Percentiles rank a stretch among this genome's conserved stretches.
Conservation (phyloP, 2,113 vertebrate species). For the Aythya baeri region DNA sequence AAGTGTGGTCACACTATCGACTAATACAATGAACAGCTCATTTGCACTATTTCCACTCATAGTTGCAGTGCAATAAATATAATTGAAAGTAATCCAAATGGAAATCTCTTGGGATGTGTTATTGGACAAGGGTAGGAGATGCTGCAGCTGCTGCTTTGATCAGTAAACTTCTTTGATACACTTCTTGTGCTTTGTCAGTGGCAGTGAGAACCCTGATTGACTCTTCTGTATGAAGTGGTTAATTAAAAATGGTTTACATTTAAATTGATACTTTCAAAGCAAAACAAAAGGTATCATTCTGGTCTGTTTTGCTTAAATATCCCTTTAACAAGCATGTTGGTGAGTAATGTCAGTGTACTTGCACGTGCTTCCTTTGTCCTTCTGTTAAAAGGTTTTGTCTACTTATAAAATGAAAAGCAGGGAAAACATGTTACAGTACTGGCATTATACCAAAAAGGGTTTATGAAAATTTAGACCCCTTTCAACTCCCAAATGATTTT, state of each 20-base stretch:
- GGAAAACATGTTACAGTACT: not conserved
- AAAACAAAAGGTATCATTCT: not conserved
- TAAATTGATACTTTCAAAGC: not conserved
- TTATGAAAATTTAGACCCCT: not conserved
- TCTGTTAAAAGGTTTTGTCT: conserved; percentile 15
- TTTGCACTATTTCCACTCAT: not conserved
- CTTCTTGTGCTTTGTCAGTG: not conserved
- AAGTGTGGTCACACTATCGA: not conserved
- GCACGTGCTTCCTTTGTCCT: conserved; percentile 30
- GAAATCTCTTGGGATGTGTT: not conserved
- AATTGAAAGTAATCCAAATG: conserved; percentile 17
- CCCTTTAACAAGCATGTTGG: not conserved
- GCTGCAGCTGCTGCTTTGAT: conserved; percentile 56
- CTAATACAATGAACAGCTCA: not conserved
- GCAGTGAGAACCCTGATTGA: not conserved
- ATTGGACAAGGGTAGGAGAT: conserved; percentile 28
- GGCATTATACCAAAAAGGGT: not conserved
- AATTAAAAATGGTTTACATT: not conserved
- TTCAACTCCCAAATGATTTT: not conserved
- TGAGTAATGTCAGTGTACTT: not conserved
- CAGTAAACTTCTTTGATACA: conserved; percentile 35
- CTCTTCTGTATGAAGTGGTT: not conserved
- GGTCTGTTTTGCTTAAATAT: not conserved
- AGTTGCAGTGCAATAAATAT: conserved; percentile 2
- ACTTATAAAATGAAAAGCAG: not conserved